Base-by-base conservation (phyloP, 2,113 vertebrate species). In the Sylvia atricapilla region DNA sequence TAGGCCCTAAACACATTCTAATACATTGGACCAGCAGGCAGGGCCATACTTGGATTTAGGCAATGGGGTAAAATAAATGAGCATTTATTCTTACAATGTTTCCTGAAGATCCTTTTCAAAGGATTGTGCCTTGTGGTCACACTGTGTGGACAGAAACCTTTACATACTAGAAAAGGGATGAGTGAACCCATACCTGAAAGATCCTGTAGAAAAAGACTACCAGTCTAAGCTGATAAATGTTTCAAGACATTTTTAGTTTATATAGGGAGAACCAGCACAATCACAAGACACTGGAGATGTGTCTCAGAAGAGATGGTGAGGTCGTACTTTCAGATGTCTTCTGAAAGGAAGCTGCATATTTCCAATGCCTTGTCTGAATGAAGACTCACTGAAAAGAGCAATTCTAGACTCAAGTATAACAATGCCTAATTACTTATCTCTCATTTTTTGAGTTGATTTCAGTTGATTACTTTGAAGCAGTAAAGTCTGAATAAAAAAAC, bases 141-240 rank as follows among this genome's bases (percentile, higher is more conserved):
- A 11, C 18, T 33, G 4, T 30, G 16, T 31, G 6, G 4, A 24
- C 20, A 53, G 8, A 84, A 74, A 39, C 0, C 27, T 47, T 60
- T 39, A 37, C 5, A 3, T 17, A 23, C 16, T 39, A 4, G 3
- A 55, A 55, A 43, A 81, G 9, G 3, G 1, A 9, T 44, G 63
- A 44, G 7, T 18, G 13, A 52, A 23, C 2, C 15, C 46, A 49
- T 6, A 56, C 5, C 19, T 60, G 28, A 52, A 78, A 9, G 13
- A 56, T 30, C n/a, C 18, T 21, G 13, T 39, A 69, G 49, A 28
- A 74, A 50, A 73, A 64, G 5, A 25, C 1, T 30, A 77, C 2
- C 19, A n/a, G 6, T 12, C 8, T 35, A 28, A 56, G 13, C 4
- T 31, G 25, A 24, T 33, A 7, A 21, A 43, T 1, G 0, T 72